Percentiles rank a stretch among this genome's conserved stretches.
phyloP scores from a whole-genome alignment of 2,113 vertebrate species.

The Psammodynastes pulverulentus region DNA sequence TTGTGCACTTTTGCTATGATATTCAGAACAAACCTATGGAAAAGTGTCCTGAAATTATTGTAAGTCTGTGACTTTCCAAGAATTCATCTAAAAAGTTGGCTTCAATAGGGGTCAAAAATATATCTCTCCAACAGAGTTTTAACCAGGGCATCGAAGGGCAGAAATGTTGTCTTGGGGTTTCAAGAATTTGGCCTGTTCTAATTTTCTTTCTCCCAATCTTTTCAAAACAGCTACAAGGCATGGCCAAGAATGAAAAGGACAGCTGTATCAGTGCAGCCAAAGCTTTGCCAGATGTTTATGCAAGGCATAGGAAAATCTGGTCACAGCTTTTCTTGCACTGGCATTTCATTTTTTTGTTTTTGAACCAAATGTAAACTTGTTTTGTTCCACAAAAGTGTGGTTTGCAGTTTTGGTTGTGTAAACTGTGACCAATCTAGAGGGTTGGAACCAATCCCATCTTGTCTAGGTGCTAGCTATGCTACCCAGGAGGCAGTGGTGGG shows the following conservation, averaged over 20 bases:
- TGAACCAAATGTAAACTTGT: neutral
- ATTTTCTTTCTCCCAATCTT: neutral
- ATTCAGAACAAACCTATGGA: rapidly evolving
- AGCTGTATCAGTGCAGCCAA: neutral
- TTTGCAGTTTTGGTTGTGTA: neutral
- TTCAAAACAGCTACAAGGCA: neutral
- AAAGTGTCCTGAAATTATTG: neutral
- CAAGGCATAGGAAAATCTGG: neutral
- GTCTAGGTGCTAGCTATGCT: neutral
- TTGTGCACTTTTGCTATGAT: rapidly evolving
- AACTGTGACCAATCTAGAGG: neutral
- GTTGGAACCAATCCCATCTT: neutral
- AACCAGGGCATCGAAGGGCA: neutral
- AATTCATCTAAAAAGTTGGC: no score
- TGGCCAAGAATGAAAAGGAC: neutral
- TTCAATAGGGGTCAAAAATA: neutral
- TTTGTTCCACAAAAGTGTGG: neutral
- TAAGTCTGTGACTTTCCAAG: neutral
- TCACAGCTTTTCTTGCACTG: neutral
- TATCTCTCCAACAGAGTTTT: neutral
- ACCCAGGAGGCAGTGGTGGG: neutral
- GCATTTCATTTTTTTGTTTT: neutral
- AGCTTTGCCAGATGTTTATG: neutral
- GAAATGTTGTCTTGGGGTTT: neutral
- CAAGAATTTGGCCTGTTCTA: neutral